Conservation (phyloP, 2,888 invertebrate species). For the Plusia festucae region DNA sequence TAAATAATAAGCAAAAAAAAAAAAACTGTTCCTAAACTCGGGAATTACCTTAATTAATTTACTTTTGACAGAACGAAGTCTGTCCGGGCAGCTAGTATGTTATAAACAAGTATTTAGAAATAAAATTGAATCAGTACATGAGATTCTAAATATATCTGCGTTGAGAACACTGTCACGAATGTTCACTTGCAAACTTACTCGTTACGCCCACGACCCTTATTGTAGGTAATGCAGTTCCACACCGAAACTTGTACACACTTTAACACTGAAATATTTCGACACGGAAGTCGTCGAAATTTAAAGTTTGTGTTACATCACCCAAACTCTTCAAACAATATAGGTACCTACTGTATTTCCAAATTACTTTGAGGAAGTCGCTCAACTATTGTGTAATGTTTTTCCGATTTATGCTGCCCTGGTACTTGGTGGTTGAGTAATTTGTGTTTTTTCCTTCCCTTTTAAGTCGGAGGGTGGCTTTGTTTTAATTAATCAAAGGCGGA, state of each 20-base stretch:
- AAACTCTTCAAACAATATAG: slow-evolving; percentile 25
- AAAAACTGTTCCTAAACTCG: too few relatives aligned
- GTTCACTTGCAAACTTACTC: slow-evolving; percentile 38
- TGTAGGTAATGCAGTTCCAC: slow-evolving; percentile 70
- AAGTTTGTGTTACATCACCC: slow-evolving; percentile 73
- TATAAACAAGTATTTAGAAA: too few relatives aligned
- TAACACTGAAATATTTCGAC: slow-evolving; percentile 74
- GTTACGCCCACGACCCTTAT: slow-evolving; percentile 8
- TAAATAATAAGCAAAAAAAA: too few relatives aligned
- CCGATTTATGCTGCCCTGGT: slow-evolving; percentile 33
- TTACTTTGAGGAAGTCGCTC: slow-evolving; percentile 44
- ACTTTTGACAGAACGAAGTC: too few relatives aligned
- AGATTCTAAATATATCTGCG: too few relatives aligned
- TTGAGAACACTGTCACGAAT: slow-evolving; percentile 16
- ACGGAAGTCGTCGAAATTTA: slow-evolving; percentile 64
- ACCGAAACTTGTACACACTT: slow-evolving; percentile 75
- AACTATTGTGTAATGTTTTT: slow-evolving; percentile 32
- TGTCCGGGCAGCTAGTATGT: too few relatives aligned
- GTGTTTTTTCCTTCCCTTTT: slow-evolving; percentile 14
- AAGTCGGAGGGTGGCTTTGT: background rate
- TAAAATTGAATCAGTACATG: too few relatives aligned
- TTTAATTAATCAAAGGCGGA: background rate
- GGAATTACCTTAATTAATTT: too few relatives aligned
- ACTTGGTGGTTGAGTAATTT: slow-evolving; percentile 24
- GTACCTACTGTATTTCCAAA: slow-evolving; percentile 34